Evolutionary conservation across 2,888 invertebrate species (phyloP).

Genomic region (Reticulitermes lucifugus): DNA sequence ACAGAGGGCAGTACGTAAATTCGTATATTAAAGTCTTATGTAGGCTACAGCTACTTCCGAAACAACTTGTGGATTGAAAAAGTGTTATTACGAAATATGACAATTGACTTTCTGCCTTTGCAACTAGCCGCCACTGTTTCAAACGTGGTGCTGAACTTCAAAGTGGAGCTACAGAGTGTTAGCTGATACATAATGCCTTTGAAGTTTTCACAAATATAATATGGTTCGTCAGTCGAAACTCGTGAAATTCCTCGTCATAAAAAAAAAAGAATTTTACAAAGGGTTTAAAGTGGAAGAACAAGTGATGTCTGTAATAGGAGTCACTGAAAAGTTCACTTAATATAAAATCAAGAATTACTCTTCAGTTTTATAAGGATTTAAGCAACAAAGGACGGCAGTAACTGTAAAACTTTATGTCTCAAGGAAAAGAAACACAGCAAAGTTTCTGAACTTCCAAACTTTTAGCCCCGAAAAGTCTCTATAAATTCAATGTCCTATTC

Average conservation of each 20-base stretch:
- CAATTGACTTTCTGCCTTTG: too few relatives aligned
- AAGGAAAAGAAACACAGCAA: not conserved
- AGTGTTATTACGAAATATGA: too few relatives aligned
- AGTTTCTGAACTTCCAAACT: not conserved
- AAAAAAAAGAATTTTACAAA: not conserved
- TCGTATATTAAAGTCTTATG: too few relatives aligned
- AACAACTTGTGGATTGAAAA: too few relatives aligned
- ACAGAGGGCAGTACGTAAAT: too few relatives aligned
- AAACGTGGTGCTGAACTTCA: not conserved
- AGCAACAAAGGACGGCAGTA: not conserved
- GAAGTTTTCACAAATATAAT: slow-evolving; percentile 20
- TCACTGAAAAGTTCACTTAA: not conserved
- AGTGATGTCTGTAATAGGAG: not conserved
- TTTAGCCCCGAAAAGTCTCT: not conserved
- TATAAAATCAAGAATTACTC: slow-evolving; percentile 8
- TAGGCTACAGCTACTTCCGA: too few relatives aligned
- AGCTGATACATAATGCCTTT: not conserved
- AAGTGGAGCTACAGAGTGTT: not conserved
- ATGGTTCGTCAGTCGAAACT: not conserved
- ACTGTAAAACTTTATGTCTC: slow-evolving; percentile 2
- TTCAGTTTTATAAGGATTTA: not conserved
- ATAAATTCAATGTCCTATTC: slow-evolving; percentile 1
- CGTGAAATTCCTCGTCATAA: not conserved
- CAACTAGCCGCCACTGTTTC: not conserved
- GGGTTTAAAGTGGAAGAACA: not conserved